Conservation (phyloP, 2,797 vertebrate genomes). For the Molossus alvarezi region DNA sequence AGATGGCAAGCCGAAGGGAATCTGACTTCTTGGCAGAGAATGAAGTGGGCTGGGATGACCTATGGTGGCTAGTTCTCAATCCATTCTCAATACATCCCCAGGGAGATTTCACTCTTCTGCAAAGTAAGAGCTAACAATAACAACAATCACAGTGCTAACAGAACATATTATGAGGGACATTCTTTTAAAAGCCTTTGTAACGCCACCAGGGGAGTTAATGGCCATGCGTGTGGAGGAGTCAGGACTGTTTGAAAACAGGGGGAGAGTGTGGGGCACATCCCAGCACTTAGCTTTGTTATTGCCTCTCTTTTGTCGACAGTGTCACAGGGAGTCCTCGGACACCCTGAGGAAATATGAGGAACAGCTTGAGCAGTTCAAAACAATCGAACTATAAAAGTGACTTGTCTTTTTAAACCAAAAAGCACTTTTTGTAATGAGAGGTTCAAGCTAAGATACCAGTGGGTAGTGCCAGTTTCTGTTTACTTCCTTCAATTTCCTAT, state of each 20-base stretch:
- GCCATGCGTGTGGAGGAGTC: accelerated
- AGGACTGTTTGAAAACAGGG: neutral
- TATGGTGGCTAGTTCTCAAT: neutral
- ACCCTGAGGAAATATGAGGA: slow-evolving; percentile 71
- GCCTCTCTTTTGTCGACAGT: slow-evolving; percentile 77
- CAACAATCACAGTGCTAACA: neutral
- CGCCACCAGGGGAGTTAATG: neutral
- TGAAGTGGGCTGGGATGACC: neutral
- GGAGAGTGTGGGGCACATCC: neutral
- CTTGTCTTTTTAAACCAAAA: slow-evolving; percentile 73
- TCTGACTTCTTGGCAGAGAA: neutral
- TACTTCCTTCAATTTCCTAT: slow-evolving; percentile 4
- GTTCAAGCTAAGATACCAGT: neutral
- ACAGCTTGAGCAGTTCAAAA: slow-evolving; percentile 79
- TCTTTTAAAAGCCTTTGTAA: slow-evolving; percentile 55
- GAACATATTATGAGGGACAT: neutral
- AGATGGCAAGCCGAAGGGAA: neutral
- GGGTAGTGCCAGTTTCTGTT: slow-evolving; percentile 8
- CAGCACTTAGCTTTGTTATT: neutral
- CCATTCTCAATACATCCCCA: neutral
- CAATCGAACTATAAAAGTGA: slow-evolving; percentile 67
- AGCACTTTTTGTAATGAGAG: slow-evolving; percentile 76
- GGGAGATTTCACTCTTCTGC: slow-evolving; percentile 1
- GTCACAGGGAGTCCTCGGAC: slow-evolving; percentile 70
- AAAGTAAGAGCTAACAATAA: slow-evolving; percentile 54